These are phyloP conservation scores for Pterobdella sp. DNA, from an alignment of 2,888 invertebrate species.

Conservation along the genomic window DNA sequence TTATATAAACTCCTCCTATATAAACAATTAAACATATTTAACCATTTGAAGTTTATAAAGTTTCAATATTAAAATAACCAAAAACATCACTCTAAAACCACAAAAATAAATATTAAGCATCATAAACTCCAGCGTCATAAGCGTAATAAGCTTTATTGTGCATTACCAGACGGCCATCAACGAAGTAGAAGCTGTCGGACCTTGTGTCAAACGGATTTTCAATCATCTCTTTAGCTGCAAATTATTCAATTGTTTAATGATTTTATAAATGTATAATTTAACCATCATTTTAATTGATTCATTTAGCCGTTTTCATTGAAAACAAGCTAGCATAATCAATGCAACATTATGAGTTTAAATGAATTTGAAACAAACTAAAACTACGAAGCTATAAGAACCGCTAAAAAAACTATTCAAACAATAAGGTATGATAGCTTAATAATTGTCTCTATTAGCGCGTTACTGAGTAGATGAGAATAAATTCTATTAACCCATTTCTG, in stretches of 20 bases:
- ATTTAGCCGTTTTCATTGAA: background rate
- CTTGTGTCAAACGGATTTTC: conserved; percentile 88
- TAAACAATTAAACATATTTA: background rate
- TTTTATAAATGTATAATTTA: background rate
- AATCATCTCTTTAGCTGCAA: conserved; percentile 83
- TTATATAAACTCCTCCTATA: too few relatives aligned
- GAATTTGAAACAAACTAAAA: background rate
- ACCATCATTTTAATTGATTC: background rate
- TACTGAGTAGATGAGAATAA: background rate
- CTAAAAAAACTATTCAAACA: too few relatives aligned
- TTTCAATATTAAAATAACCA: background rate
- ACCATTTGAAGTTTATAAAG: background rate
- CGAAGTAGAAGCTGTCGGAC: conserved; percentile 98
- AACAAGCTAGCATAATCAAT: background rate
- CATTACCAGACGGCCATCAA: conserved; percentile 91
- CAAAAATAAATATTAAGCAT: background rate
- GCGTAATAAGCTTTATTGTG: conserved; percentile 99
- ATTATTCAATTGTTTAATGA: background rate
- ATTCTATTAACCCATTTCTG: conserved; percentile 68
- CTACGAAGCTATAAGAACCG: too few relatives aligned
- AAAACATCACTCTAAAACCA: background rate
- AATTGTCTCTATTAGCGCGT: too few relatives aligned
- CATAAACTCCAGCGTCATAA: conserved; percentile 55
- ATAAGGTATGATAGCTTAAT: too few relatives aligned
- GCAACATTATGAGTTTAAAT: background rate